Evolutionary conservation across 2,797 vertebrate genomes (phyloP).

Genomic region (Catostomus latipinnis): DNA sequence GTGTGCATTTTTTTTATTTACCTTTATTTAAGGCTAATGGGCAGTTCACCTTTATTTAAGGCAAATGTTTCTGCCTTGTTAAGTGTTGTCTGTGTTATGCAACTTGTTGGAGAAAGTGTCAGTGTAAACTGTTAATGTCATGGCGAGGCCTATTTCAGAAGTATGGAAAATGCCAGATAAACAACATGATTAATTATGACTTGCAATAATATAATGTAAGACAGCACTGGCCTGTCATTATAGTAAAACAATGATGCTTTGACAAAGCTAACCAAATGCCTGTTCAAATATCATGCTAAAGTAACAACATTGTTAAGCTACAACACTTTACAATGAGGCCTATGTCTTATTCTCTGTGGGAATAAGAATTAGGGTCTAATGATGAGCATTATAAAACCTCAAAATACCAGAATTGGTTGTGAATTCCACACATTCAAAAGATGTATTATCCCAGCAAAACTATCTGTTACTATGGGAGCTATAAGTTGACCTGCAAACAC

Average conservation of each 20-base stretch:
- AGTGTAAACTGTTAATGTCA: not conserved
- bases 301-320: not conserved
- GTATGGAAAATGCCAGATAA: slow-evolving; percentile 25
- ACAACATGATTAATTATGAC: slow-evolving; percentile 34
- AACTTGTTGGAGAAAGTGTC: not conserved
- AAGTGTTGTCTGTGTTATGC: not conserved
- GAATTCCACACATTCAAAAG: slow-evolving; percentile 11
- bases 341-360: slow-evolving; percentile 12
- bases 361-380: slow-evolving; percentile 14
- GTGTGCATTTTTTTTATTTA: too few relatives aligned
- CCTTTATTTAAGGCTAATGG: too few relatives aligned
- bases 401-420: not conserved
- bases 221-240: slow-evolving; percentile 22
- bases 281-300: slow-evolving; percentile 14
- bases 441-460: not conserved
- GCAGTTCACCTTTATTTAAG: too few relatives aligned
- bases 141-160: not conserved
- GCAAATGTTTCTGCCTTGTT: not conserved
- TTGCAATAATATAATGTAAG: slow-evolving; percentile 11
- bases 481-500: not conserved
- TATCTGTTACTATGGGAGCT: too few relatives aligned
- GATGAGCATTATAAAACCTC: slow-evolving; percentile 28
- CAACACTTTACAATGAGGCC: slow-evolving; percentile 20
- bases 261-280: slow-evolving; percentile 1
- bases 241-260: slow-evolving; percentile 32